Evolutionary conservation across 2,797 vertebrate species (phyloP), one percentile per base, ranked within the genome.

Genomic region (Acrossocheilus fasciatus): DNA sequence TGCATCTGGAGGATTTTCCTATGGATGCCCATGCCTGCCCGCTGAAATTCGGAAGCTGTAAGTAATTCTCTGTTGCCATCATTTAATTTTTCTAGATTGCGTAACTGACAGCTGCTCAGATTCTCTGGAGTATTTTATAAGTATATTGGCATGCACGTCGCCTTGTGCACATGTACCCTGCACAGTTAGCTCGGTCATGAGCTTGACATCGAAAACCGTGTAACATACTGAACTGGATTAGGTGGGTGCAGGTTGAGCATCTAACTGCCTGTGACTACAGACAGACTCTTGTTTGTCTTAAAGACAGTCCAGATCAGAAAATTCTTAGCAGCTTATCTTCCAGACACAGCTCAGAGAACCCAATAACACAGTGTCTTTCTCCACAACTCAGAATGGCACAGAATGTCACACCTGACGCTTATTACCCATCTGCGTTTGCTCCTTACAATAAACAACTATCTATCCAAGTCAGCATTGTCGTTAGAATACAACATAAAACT

Each of bases 1-100:
- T 99, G 98, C 98, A 99, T 92, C 95, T 99, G 93, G 98, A 99
- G 93, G 98, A 99, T 90, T 99, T 99, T 93, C 98, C 98, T 0
- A 99, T 99, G 98, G 98, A 99, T 50, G 97, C 98, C 20, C 98
- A 99, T 2, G 98, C 98, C 79, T 99, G 98, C 91, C 98, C 98
- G 2, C 94, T 99, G 89, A 99, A 99, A 93, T 99, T 99, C 90
- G 98, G 98, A 94, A 99, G 98, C 93, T 99, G 98, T 99, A 95
- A 95, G 98, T 99, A 68, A 81, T 83, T 66, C 18, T 84, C 45
- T 74, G 4, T 81, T 2, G 64, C 23, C 45, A 4, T 68, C 47
- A 43, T 39, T 86, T 47, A 3, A 43, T 64, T 57, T 75, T 36
- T 18, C 11, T 73, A 50, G 47, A 83, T 52, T 77, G 14, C 11